phyloP scores from a whole-genome alignment of 2,113 vertebrate genomes.

The Chinchilla lanigera region DNA sequence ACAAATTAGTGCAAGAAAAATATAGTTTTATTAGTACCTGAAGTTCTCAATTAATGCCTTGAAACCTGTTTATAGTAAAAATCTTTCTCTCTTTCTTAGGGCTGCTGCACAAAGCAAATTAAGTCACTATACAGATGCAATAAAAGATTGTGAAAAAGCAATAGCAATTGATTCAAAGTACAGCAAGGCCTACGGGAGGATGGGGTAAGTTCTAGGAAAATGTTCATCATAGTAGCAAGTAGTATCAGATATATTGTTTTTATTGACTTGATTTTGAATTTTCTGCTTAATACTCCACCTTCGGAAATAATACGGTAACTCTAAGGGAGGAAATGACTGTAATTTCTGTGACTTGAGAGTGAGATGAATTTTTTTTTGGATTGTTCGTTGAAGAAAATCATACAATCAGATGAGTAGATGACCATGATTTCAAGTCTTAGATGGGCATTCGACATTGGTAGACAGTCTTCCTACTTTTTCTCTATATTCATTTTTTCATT shows the following conservation, averaged over 20 bases:
- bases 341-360: background rate
- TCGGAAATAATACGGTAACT: slow-evolving; percentile 2
- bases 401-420: background rate
- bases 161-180: slow-evolving; percentile 96
- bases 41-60: slow-evolving; percentile 41
- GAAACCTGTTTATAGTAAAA: slow-evolving; percentile 39
- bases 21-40: slow-evolving; percentile 8
- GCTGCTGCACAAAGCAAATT: slow-evolving; percentile 98
- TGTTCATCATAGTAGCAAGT: background rate
- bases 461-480: background rate
- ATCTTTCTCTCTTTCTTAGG: slow-evolving; percentile 84
- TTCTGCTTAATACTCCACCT: background rate
- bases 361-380: background rate
- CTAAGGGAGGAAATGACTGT: background rate
- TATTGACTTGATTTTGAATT: slow-evolving; percentile 38
- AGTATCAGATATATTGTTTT: background rate
- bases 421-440: background rate
- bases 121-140: slow-evolving; percentile 94
- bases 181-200: slow-evolving; percentile 98
- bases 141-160: slow-evolving; percentile 95
- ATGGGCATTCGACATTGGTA: background rate
- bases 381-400: background rate
- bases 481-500: background rate
- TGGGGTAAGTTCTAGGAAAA: slow-evolving; percentile 92
- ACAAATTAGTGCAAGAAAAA: slow-evolving; percentile 20